A percentile compares a stretch with the other conserved stretches of the same genome.
Conservation (phyloP, 2,113 vertebrate species). For the Agelaius phoeniceus region DNA sequence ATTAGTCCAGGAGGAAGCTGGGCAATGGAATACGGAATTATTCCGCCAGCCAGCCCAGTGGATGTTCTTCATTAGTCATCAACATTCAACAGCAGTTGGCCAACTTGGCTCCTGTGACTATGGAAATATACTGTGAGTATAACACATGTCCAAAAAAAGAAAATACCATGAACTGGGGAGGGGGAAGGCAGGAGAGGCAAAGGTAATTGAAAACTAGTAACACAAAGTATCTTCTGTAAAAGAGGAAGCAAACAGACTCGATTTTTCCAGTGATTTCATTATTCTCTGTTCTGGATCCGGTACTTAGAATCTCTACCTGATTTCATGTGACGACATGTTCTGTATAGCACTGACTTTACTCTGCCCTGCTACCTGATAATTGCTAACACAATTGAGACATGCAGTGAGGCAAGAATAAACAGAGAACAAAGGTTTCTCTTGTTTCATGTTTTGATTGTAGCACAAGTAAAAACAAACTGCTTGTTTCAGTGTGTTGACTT, state of each 20-base stretch:
- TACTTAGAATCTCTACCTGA: not conserved
- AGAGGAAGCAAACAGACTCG: not conserved
- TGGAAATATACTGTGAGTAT: not conserved
- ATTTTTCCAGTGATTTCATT: not conserved
- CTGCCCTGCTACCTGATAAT: not conserved
- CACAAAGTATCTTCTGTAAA: not conserved
- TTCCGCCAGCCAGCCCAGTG: not conserved
- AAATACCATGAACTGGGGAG: not conserved
- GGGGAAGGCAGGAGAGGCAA: accelerated
- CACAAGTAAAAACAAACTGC: not conserved
- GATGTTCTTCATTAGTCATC: not conserved
- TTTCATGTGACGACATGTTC: not conserved
- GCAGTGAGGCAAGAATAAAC: not conserved
- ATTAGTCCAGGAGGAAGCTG: not conserved
- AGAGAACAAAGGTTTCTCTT: not conserved
- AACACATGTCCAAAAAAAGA: not conserved
- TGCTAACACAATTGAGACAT: not conserved
- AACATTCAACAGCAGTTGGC: not conserved
- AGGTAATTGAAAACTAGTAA: not conserved
- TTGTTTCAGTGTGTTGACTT: not conserved
- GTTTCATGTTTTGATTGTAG: not conserved
- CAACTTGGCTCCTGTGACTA: not conserved
- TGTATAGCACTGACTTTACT: not conserved
- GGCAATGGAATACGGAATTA: not conserved
- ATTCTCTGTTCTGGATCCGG: not conserved